Percentiles rank a stretch among this genome's conserved stretches.
These are phyloP conservation scores for Belgica antarctica DNA, from an alignment of 2,888 invertebrate genomes.

Conservation along the genomic window DNA sequence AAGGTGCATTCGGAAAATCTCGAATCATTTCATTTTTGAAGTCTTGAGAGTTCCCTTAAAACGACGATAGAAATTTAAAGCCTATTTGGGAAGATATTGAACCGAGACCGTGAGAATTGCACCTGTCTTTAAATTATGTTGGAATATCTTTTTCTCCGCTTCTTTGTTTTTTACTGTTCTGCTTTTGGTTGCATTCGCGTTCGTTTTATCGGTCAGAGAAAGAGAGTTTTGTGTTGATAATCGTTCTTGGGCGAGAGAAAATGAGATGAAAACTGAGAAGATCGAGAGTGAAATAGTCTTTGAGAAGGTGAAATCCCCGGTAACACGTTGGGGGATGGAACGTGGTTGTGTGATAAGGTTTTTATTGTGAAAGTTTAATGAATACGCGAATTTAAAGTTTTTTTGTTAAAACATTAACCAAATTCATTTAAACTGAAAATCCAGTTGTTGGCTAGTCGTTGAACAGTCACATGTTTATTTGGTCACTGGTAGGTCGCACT, in stretches of 20 bases:
- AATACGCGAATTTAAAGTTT: no score
- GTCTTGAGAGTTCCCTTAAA: not conserved
- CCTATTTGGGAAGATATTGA: conserved; percentile 16
- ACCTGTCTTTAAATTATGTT: conserved; percentile 35
- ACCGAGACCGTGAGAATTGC: conserved; percentile 43
- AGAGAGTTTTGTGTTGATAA: not conserved
- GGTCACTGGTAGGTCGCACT: no score
- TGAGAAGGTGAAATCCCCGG: no score
- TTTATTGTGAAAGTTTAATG: no score
- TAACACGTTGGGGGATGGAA: no score
- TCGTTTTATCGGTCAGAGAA: not conserved
- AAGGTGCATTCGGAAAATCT: conserved; percentile 12
- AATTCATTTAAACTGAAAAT: no score
- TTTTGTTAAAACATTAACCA: no score
- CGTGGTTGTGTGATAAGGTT: no score
- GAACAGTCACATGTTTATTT: no score
- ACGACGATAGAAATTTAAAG: not conserved
- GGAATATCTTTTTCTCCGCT: conserved; percentile 4
- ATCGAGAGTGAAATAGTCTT: no score
- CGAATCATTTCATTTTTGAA: not conserved
- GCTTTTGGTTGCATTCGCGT: conserved; percentile 30
- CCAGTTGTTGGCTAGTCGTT: no score
- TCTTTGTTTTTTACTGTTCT: conserved; percentile 24
- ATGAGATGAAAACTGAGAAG: not conserved
- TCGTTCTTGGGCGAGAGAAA: not conserved